A percentile compares a stretch with the other conserved stretches of the same genome.
These are phyloP conservation scores for Aegithalos caudatus DNA, from an alignment of 2,113 vertebrate genomes.

Conservation along the genomic window DNA sequence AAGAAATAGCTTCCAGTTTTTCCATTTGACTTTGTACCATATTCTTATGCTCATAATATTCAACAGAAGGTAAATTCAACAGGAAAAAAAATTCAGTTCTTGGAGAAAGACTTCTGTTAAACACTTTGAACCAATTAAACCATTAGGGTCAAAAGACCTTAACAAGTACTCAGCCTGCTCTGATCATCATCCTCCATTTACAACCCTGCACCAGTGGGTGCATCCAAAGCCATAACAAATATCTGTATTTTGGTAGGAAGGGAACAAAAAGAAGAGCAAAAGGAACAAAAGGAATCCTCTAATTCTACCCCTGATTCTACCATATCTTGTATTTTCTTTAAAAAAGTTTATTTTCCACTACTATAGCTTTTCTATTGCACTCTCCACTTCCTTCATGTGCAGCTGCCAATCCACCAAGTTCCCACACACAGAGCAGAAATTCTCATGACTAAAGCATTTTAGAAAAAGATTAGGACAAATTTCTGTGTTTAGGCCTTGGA, in stretches of 20 bases:
- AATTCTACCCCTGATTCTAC: background rate
- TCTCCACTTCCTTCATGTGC: background rate
- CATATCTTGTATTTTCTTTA: background rate
- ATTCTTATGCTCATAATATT: background rate
- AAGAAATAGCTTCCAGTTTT: background rate
- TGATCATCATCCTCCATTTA: background rate
- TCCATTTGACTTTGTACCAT: background rate
- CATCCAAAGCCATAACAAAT: background rate
- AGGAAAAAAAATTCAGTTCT: background rate
- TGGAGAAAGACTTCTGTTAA: background rate
- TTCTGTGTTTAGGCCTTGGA: background rate
- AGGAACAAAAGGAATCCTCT: background rate
- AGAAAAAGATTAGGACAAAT: background rate
- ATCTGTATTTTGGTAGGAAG: background rate
- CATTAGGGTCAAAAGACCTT: background rate
- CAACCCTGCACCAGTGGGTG: background rate
- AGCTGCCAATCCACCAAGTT: rapidly evolving
- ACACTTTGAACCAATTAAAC: background rate
- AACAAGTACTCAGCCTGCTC: background rate
- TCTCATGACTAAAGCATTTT: background rate
- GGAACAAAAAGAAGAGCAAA: background rate
- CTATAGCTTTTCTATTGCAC: background rate
- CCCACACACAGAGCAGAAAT: rapidly evolving
- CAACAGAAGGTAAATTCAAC: background rate
- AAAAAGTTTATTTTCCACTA: background rate